Evolutionary conservation across 2,888 invertebrate species (phyloP), one percentile per base, ranked within the genome.

Genomic region (Laspeyria flexula): DNA sequence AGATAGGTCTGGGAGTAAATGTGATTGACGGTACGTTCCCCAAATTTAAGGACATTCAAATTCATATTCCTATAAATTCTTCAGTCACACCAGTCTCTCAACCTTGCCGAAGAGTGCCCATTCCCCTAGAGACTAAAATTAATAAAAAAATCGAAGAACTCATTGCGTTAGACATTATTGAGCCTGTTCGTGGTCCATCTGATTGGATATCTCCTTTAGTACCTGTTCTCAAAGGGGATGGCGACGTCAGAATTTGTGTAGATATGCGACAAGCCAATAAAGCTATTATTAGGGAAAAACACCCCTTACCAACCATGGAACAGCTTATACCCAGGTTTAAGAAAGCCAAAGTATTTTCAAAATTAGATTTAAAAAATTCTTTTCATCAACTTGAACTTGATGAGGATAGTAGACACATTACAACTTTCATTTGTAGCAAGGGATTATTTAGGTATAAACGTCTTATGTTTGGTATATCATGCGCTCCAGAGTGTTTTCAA

Each of bases 401-500:
- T 6, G 35, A 34, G 21, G 7, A 34, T 18, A 21, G 40, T 34
- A 11, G 49, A n/a, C 10, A 50, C 3, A 50, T 50, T 0, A 50
- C 49, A 5, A 50, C 49, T 0, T 43, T 50, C 9, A 50, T 43
- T 4, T 40, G 39, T 1, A 33, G 18, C 9, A 43, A 34, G 23
- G 49, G 49, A 1, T 34, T 50, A 0, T 50, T n/a, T n/a, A 11
- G 58, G 31, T 87, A 80, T 47, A 85, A 83, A 60, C 39, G 81
- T 10, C 38, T 82, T 10, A 78, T 77, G 75, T 83, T 82, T 50
- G 81, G 81, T 0, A 76, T 86, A 21, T 67, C 65, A 1, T 81
- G 81, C 37, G 88, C 88, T 11, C 77, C 81, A 0, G 88, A 69
- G 48, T 9, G 15, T 44, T 9, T 69, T 55, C 31, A 64, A 62